Evolutionary conservation across 2,113 vertebrate species (phyloP), one percentile per base, ranked within the genome.

Genomic region (Mormyrus lacerda): DNA sequence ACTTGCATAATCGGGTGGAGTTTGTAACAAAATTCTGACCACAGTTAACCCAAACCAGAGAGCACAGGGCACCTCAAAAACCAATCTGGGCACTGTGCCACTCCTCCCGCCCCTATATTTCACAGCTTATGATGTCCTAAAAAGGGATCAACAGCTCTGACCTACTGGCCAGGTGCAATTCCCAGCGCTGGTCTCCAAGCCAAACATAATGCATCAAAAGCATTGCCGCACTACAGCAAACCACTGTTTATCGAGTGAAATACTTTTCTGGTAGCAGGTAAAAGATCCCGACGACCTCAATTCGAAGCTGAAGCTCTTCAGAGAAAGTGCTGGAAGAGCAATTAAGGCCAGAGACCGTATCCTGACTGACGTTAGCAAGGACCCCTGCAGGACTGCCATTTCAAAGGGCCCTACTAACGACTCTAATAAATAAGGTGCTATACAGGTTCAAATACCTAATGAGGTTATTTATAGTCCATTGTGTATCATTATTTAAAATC

Each of bases 81-180:
- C 13, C 73, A 79, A 8, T 79, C 35, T 79, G 73, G 73, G 73
- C 31, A 79, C 35, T 0, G 5, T 35, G 73, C 73, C 73, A 42
- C 13, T 31, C n/a, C 51, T 11, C 27, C 31, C 4, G 4, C 69
- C 27, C 69, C 24, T 17, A 79, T 79, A 79, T 79, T 42, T 79
- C 35, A 79, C 73, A 79, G 73, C 73, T 79, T 35, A 79, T 79
- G 35, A 19, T 79, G 73, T 42, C 73, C 73, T 79, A 79, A 79
- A 79, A 79, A 42, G 73, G 73, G 73, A 42, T 79, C 73, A 79
- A 79, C 73, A 79, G 35, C 73, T 79, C 31, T 79, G 73, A 79
- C 73, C 73, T 39, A 17, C 73, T 79, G 73, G 4, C 73, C 73
- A 79, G 73, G 73, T 42, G 73, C 35, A 79, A 79, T 79, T 79